These are phyloP conservation scores for Typhlichthys subterraneus DNA, from an alignment of 2,797 vertebrate species.

Conservation along the genomic window DNA sequence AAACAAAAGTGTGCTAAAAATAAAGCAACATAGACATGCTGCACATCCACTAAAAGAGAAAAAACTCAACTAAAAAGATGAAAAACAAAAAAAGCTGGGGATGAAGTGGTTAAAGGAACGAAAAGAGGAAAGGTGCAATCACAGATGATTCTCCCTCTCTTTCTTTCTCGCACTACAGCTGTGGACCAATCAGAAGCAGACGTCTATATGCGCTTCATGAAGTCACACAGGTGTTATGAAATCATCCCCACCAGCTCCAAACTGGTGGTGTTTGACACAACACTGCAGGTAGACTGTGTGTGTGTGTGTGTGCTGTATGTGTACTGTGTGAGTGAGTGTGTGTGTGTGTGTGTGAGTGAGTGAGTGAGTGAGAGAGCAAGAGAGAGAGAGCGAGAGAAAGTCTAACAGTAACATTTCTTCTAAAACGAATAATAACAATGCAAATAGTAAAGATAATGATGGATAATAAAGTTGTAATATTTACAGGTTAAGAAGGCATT, in stretches of 20 bases:
- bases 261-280: conserved; percentile 95
- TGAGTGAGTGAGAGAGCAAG: background rate
- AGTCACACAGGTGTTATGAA: conserved; percentile 96
- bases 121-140: too few relatives aligned
- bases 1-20: too few relatives aligned
- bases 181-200: conserved; percentile 90
- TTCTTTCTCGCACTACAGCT: conserved; percentile 59
- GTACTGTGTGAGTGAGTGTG: background rate
- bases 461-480: background rate
- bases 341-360: background rate
- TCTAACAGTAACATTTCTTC: too few relatives aligned
- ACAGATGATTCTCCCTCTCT: background rate
- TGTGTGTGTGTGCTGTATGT: background rate
- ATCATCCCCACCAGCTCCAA: conserved; percentile 96
- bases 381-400: background rate
- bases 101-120: background rate
- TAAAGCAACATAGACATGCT: too few relatives aligned
- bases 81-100: too few relatives aligned
- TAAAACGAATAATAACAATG: background rate
- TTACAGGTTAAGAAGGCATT: conserved; percentile 95
- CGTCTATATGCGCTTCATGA: conserved; percentile 97
- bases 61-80: too few relatives aligned
- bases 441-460: background rate
- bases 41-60: too few relatives aligned
- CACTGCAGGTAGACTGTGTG: conserved; percentile 53